These are phyloP conservation scores for Pheosia tremula DNA, from an alignment of 2,888 invertebrate genomes.

Conservation along the genomic window DNA sequence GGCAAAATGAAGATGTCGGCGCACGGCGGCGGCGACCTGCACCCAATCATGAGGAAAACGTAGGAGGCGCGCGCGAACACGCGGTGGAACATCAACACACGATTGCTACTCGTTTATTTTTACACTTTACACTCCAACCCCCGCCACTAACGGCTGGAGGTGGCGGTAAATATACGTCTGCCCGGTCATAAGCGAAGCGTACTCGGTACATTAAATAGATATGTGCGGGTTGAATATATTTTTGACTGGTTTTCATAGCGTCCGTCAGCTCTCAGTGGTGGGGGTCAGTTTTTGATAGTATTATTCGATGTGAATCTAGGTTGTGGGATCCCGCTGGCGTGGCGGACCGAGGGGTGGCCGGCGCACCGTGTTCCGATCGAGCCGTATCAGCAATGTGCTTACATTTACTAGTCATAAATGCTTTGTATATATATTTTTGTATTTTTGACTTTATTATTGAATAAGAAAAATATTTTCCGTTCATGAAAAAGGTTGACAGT, in stretches of 20 bases:
- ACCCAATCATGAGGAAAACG: slow-evolving; percentile 73
- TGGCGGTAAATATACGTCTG: slow-evolving; percentile 25
- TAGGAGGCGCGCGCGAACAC: slow-evolving; percentile 38
- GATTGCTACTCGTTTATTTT: slow-evolving; percentile 46
- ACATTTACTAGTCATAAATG: slow-evolving; percentile 81
- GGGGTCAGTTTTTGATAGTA: slow-evolving; percentile 63
- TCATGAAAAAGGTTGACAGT: slow-evolving; percentile 52
- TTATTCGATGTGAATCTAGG: slow-evolving; percentile 54
- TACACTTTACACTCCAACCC: slow-evolving; percentile 49
- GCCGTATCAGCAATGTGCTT: slow-evolving; percentile 68
- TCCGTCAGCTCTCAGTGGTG: slow-evolving; percentile 55
- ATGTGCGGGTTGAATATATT: slow-evolving; percentile 45
- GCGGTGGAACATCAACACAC: slow-evolving; percentile 18
- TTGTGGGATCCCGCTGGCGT: slow-evolving; percentile 66
- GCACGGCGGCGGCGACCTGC: slow-evolving; percentile 76
- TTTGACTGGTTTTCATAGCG: slow-evolving; percentile 48
- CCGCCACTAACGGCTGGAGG: slow-evolving; percentile 48
- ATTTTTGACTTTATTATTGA: slow-evolving; percentile 69
- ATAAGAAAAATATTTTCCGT: slow-evolving; percentile 66
- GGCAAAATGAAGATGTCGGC: slow-evolving; percentile 71
- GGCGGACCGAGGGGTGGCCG: slow-evolving; percentile 57
- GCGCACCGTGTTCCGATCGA: slow-evolving; percentile 49
- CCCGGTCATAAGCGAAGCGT: slow-evolving; percentile 32
- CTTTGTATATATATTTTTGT: slow-evolving; percentile 76
- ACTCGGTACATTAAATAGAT: slow-evolving; percentile 37